A percentile compares a stretch with the other conserved stretches of the same genome.
phyloP scores from a whole-genome alignment of 2,113 vertebrate genomes.

The Ageneiosus marmoratus region DNA sequence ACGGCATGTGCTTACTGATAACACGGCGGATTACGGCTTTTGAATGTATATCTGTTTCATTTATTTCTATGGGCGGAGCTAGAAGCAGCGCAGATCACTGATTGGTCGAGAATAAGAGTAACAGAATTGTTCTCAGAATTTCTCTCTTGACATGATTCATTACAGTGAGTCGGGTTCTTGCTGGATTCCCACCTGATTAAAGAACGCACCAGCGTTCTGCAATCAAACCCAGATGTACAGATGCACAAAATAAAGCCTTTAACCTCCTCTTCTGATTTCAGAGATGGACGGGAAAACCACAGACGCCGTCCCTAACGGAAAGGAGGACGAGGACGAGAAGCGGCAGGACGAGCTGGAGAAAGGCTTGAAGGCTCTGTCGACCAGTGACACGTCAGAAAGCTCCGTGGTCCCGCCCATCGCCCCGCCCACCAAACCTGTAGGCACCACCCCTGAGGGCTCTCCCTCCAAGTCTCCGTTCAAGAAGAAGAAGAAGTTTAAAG shows the following conservation, averaged over 20 bases:
- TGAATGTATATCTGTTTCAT: background rate
- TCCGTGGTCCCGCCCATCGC: conserved; percentile 73
- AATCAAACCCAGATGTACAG: background rate
- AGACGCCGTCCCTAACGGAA: conserved; percentile 78
- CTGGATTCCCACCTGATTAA: background rate
- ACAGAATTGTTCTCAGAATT: background rate
- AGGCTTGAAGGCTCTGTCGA: conserved; percentile 78
- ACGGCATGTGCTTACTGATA: background rate
- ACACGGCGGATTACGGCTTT: background rate
- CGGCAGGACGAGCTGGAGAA: conserved; percentile 76
- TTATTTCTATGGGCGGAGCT: background rate
- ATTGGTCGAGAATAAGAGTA: background rate
- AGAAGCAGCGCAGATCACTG: background rate
- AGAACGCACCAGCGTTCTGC: background rate
- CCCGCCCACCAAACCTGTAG: conserved; percentile 70
- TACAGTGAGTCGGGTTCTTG: too few species aligned
- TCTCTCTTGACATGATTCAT: too few species aligned
- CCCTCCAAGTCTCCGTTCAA: conserved; percentile 96
- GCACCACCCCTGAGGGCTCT: conserved; percentile 87
- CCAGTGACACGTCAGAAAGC: conserved; percentile 68
- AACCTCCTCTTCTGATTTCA: background rate
- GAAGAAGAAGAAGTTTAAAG: conserved; percentile 99
- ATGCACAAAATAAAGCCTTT: background rate
- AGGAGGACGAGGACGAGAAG: conserved; percentile 78
- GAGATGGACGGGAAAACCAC: conserved; percentile 64